phyloP scores from a whole-genome alignment of 2,888 invertebrate species.

The Ditula angustiorana region DNA sequence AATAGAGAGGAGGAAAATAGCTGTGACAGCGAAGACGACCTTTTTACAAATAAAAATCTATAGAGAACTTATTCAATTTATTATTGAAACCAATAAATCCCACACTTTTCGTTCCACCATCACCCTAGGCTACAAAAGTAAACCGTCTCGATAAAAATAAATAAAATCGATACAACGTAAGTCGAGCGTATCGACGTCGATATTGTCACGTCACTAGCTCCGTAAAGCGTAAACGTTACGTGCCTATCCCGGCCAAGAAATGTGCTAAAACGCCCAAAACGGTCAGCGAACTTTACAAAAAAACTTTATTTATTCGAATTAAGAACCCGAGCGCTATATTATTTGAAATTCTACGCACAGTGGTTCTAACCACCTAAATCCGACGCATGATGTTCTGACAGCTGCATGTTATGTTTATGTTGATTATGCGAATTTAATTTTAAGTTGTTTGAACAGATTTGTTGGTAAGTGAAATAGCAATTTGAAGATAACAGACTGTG shows the following conservation, averaged over 20 bases:
- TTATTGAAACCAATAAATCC: constrained; percentile 31
- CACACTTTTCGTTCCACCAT: constrained; percentile 41
- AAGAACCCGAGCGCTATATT: background rate
- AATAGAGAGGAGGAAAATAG: background rate
- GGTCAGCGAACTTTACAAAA: constrained; percentile 56
- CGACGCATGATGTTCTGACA: constrained; percentile 16
- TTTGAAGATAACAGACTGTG: constrained; percentile 20
- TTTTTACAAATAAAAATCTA: constrained; percentile 16
- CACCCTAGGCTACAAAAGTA: constrained; percentile 43
- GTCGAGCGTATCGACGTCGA: constrained; percentile 56
- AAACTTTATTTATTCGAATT: constrained; percentile 9
- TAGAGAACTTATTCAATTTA: constrained; percentile 36
- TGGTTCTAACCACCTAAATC: constrained; percentile 14
- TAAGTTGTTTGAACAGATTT: constrained; percentile 13
- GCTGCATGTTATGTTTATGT: constrained; percentile 19
- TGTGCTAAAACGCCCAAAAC: constrained; percentile 55
- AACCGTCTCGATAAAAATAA: constrained; percentile 48
- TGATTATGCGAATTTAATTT: constrained; percentile 20
- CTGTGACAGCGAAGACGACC: constrained; percentile 25
- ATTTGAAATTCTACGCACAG: constrained; percentile 21
- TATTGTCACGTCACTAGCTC: constrained; percentile 71
- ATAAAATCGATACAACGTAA: constrained; percentile 54
- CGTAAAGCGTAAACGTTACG: constrained; percentile 67
- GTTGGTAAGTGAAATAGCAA: constrained; percentile 23
- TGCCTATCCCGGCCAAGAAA: constrained; percentile 57